A percentile compares a stretch with the other conserved stretches of the same genome.
Evolutionary conservation across 1,140 invertebrate species (phyloP).

Genomic region (Catajapyx aquilonaris): DNA sequence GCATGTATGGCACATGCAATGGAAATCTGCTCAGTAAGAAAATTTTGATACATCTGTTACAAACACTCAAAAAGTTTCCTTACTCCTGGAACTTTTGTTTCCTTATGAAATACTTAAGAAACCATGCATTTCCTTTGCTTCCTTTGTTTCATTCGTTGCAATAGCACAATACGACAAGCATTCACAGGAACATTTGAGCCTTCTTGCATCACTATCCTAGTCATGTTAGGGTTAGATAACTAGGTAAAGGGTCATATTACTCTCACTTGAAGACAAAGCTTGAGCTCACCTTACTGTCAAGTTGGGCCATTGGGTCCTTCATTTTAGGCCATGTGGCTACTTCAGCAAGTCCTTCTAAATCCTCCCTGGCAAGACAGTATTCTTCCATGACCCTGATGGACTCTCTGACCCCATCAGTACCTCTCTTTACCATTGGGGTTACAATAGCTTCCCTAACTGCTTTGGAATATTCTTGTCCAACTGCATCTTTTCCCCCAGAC

Average conservation of each 20-base stretch:
- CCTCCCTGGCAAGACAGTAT: conserved; percentile 74
- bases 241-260: not conserved
- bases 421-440: conserved; percentile 43
- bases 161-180: too few species aligned
- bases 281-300: conserved; percentile 50
- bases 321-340: conserved; percentile 61
- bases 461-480: conserved; percentile 63
- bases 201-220: not conserved
- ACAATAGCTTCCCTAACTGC: conserved; percentile 47
- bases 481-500: conserved; percentile 48
- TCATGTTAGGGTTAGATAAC: not conserved
- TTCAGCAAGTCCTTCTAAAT: conserved; percentile 71
- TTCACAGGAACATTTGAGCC: not conserved
- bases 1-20: not conserved
- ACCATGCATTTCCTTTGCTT: too few species aligned
- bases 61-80: too few species aligned
- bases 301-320: conserved; percentile 44
- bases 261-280: not conserved
- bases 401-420: conserved; percentile 43
- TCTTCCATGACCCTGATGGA: conserved; percentile 54
- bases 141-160: too few species aligned
- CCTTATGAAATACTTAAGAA: too few species aligned
- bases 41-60: too few species aligned
- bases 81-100: too few species aligned
- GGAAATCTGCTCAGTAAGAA: not conserved